These are phyloP conservation scores for Pristionchus entomophagus DNA, from an alignment of 2,888 invertebrate genomes.

Conservation along the genomic window DNA sequence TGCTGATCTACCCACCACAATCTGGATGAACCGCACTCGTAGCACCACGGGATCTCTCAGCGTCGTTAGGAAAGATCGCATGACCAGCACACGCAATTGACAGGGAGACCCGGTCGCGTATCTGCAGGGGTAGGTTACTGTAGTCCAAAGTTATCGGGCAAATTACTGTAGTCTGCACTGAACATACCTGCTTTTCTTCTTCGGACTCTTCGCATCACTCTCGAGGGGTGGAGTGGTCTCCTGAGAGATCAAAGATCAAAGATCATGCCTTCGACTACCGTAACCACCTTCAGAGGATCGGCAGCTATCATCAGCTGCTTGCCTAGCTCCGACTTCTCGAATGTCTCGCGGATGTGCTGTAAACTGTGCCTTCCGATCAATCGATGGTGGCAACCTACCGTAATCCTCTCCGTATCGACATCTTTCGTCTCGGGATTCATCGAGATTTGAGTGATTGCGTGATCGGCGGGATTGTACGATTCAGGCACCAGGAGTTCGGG, in stretches of 20 bases:
- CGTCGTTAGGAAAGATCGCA: constrained; percentile 91
- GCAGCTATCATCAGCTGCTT: constrained; percentile 15
- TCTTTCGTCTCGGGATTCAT: constrained; percentile 58
- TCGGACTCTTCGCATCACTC: not conserved
- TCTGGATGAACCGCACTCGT: constrained; percentile 88
- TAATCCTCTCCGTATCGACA: constrained; percentile 56
- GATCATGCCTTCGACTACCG: not conserved
- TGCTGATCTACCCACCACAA: constrained; percentile 83
- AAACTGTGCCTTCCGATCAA: not conserved
- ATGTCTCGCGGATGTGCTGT: constrained; percentile 49
- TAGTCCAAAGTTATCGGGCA: not conserved
- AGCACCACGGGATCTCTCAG: constrained; percentile 92
- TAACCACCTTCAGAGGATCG: not conserved
- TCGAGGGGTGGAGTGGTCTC: not conserved
- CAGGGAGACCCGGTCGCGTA: constrained; percentile 90
- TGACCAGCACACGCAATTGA: constrained; percentile 90
- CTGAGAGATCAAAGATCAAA: constrained; percentile 36
- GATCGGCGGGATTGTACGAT: constrained; percentile 75
- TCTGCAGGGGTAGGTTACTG: constrained; percentile 62
- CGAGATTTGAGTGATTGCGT: constrained; percentile 72
- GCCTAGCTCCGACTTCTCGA: constrained; percentile 49
- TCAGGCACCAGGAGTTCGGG: constrained; percentile 63
- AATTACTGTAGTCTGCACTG: no score
- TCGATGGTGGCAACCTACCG: constrained; percentile 45
- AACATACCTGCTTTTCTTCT: not conserved